These are phyloP conservation scores for Zosterops japonicus DNA, from an alignment of 2,113 vertebrate species.

Conservation along the genomic window DNA sequence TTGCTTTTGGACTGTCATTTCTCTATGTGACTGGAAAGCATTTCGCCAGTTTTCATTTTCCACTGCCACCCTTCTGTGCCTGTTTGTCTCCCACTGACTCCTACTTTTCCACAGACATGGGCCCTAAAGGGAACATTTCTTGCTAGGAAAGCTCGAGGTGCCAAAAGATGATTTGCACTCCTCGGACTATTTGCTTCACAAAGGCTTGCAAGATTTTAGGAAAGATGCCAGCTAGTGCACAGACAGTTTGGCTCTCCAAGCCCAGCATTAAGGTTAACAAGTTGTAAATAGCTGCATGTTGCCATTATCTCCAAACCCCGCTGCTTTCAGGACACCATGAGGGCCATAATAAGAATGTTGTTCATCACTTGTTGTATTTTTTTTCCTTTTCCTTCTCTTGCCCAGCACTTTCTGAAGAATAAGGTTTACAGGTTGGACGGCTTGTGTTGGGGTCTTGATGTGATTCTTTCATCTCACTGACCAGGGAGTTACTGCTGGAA, in stretches of 20 bases:
- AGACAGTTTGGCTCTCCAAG: constrained; percentile 44
- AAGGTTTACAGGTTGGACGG: not conserved
- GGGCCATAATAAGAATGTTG: constrained; percentile 11
- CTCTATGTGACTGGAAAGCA: not conserved
- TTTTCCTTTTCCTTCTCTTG: not conserved
- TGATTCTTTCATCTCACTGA: not conserved
- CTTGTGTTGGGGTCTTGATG: not conserved
- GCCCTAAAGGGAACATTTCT: not conserved
- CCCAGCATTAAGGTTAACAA: constrained; percentile 56
- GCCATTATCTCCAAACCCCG: constrained; percentile 49
- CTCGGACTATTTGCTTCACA: not conserved
- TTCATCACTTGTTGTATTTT: not conserved
- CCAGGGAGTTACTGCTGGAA: not conserved
- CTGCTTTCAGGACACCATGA: constrained; percentile 42
- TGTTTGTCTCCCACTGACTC: not conserved
- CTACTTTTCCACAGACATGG: not conserved
- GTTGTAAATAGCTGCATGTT: constrained; percentile 59
- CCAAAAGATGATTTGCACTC: not conserved
- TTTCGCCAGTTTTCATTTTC: not conserved
- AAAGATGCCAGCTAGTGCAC: constrained; percentile 19
- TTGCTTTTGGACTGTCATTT: not conserved
- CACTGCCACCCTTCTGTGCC: not conserved
- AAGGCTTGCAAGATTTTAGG: constrained; percentile 21
- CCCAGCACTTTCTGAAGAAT: not conserved
- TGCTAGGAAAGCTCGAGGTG: not conserved